phyloP scores from a whole-genome alignment of 2,797 vertebrate genomes.

The Neopelma chrysocephalum region DNA sequence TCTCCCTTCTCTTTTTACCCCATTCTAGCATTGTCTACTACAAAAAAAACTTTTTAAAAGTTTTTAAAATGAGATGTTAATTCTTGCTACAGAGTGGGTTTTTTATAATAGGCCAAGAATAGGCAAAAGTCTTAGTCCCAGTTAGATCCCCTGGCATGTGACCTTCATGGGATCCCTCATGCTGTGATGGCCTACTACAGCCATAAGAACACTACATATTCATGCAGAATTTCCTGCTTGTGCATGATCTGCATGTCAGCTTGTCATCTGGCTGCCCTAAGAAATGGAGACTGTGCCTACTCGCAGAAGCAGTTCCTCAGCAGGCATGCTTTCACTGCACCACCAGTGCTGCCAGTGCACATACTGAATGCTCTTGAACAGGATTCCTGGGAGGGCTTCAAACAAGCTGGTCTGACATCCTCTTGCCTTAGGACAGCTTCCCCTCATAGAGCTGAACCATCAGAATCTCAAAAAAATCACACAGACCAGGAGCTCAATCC shows the following conservation, averaged over 20 bases:
- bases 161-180: neutral
- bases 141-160: fast-evolving
- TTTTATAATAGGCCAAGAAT: neutral
- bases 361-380: neutral
- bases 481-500: neutral
- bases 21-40: neutral
- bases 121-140: neutral
- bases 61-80: neutral
- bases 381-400: neutral
- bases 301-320: neutral
- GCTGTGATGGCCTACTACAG: neutral
- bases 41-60: neutral
- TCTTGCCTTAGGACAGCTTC: neutral
- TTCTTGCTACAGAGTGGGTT: neutral
- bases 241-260: neutral
- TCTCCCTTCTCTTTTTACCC: neutral
- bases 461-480: neutral
- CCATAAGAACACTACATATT: neutral
- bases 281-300: neutral
- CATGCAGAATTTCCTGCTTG: neutral
- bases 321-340: neutral
- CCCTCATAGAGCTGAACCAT: neutral
- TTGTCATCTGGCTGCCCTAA: neutral
- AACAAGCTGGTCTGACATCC: neutral
- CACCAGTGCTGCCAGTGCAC: neutral